Base-by-base conservation (phyloP, 2,113 vertebrate species). In the Amblyopsis rosae region DNA sequence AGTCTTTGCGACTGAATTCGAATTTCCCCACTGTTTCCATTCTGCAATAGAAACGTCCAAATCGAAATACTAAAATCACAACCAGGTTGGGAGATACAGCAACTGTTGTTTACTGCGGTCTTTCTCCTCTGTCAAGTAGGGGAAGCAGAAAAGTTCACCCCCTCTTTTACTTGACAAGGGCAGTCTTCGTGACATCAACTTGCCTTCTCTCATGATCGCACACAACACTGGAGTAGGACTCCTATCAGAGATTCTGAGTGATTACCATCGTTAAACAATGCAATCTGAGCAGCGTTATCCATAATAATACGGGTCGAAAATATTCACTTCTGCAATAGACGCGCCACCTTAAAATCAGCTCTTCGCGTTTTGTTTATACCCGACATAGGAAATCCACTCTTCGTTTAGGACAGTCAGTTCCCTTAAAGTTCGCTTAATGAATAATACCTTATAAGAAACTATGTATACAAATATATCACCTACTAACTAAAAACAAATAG, bases 21-120 rank as follows among this genome's bases (percentile, higher is more conserved):
- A 98, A 98, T 90, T 94, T 95, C 65, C 97, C 97, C 81, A 98
- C 96, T 12, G 93, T 92, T 93, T 98, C 97, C 93, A 96, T 95
- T 0, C 60, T 50, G 48, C 26, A 45, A 45, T 33, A 67, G 11
- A 57, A 53, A n/a, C 3, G n/a, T 16, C 72, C 72, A 81, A 67
- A 79, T 53, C 35, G 64, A 77, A 65, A 56, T 12, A 79, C 49
- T 60, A 26, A 74, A 11, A 58, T 57, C 12, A 57, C 48, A 71
- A 59, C 75, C 55, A 76, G 35, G 35, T 41, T 41, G 35, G 26
- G 35, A 41, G 35, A 41, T 41, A 26, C 26, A 5, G 35, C 35
- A 41, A 41, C 35, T 41, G 5, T 41, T 41, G 35, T 41, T 41
- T 41, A 41, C 35, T 41, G 35, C 35, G 35, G 35, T 41, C 35